Conservation (phyloP, 2,113 vertebrate species). For the Taxidea taxus region DNA sequence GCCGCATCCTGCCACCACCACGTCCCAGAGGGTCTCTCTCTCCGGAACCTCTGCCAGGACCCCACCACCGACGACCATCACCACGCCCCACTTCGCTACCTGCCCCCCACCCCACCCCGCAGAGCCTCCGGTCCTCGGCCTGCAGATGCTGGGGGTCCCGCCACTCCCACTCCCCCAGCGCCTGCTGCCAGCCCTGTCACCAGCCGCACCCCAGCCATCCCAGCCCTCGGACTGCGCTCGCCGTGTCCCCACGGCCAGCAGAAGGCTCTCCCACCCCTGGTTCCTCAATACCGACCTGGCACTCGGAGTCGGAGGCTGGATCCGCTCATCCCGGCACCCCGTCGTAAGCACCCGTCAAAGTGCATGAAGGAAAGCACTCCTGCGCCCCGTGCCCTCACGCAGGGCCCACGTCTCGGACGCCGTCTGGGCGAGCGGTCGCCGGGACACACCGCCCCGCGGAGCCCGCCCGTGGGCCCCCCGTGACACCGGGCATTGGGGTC, state of each 20-base stretch:
- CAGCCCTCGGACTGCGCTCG: neutral
- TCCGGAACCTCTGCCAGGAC: no score
- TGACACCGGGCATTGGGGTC: no score
- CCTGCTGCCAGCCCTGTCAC: no score
- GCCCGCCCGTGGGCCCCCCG: neutral
- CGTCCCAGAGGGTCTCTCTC: no score
- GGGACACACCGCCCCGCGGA: neutral
- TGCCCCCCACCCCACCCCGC: no score
- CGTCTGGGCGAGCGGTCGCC: no score
- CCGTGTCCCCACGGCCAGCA: neutral
- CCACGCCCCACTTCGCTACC: no score
- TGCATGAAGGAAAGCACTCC: neutral
- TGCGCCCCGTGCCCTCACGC: neutral
- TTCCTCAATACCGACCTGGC: neutral
- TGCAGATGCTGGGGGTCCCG: neutral
- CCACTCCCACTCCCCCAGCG: no score
- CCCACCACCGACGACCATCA: no score
- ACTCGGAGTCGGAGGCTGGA: neutral
- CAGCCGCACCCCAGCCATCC: no score
- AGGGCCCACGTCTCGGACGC: fast-evolving
- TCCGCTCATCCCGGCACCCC: neutral
- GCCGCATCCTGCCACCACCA: no score
- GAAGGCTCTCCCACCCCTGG: no score
- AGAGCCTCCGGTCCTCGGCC: neutral
- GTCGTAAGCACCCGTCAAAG: neutral